Evolutionary conservation across 2,113 vertebrate species (phyloP).

Genomic region (Amblyornis subalaris): DNA sequence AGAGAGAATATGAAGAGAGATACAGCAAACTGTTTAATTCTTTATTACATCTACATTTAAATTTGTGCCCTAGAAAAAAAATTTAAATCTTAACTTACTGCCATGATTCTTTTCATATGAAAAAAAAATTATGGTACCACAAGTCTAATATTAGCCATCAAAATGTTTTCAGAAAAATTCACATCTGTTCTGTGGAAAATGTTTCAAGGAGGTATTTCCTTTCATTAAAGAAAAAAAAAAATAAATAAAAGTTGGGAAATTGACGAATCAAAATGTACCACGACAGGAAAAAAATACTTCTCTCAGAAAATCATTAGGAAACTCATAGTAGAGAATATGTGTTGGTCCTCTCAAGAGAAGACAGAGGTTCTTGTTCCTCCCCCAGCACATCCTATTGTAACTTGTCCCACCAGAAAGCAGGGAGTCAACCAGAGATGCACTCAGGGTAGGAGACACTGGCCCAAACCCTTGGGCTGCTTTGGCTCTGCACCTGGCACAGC

Average conservation of each 20-base stretch:
- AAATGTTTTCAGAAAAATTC: background rate
- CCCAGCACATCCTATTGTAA: background rate
- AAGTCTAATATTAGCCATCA: background rate
- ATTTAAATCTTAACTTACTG: background rate
- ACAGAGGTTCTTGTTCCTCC: background rate
- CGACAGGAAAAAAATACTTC: background rate
- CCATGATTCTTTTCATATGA: background rate
- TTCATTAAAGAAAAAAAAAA: background rate
- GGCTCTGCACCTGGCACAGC: background rate
- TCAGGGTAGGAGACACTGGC: background rate
- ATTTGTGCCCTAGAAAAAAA: background rate
- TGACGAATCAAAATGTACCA: background rate
- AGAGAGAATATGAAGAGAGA: conserved; percentile 12
- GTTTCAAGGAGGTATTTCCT: background rate
- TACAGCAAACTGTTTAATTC: conserved; percentile 18
- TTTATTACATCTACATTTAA: conserved; percentile 43
- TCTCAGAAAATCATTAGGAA: background rate
- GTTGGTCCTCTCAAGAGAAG: background rate
- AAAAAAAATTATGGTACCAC: background rate
- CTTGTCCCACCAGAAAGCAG: conserved; percentile 9
- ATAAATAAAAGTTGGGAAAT: background rate
- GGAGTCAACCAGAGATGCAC: background rate
- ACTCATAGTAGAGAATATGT: background rate
- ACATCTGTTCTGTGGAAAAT: background rate
- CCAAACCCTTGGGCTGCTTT: background rate